Conservation (phyloP, 30 jellyfish, hydroid and myxozoan genomes). For the Aurelia aurita complex sp. Pacific region DNA sequence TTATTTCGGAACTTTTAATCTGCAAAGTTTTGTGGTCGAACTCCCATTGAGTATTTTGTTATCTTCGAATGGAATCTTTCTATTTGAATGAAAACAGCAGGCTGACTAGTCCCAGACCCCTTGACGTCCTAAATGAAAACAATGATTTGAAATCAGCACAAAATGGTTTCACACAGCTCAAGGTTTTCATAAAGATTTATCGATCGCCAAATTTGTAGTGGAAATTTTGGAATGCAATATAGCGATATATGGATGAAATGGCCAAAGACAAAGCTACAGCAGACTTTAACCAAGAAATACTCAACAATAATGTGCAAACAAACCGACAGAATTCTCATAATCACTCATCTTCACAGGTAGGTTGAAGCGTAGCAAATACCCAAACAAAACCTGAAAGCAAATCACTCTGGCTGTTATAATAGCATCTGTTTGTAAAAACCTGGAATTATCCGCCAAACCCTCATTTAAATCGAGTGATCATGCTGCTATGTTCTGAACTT, state of each 20-base stretch:
- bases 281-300: constrained; percentile 60
- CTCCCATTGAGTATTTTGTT: too few species aligned
- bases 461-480: constrained; percentile 18
- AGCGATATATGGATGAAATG: constrained; percentile 8
- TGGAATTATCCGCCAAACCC: constrained; percentile 51
- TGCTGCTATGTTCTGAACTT: constrained; percentile 18
- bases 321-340: constrained; percentile 53
- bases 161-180: constrained; percentile 20
- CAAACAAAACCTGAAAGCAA: constrained; percentile 32
- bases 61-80: background rate
- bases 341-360: constrained; percentile 66
- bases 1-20: too few species aligned
- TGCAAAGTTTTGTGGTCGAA: too few species aligned
- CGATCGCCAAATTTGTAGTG: background rate
- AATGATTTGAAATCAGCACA: constrained; percentile 30
- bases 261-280: constrained; percentile 58
- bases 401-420: constrained; percentile 32
- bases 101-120: constrained; percentile 73
- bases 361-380: constrained; percentile 42
- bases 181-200: background rate
- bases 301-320: constrained; percentile 47
- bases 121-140: constrained; percentile 10
- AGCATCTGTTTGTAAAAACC: constrained; percentile 51
- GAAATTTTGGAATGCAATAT: constrained; percentile 12
- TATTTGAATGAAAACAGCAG: constrained; percentile 53